phyloP scores from a whole-genome alignment of 2,113 vertebrate species.

The Limanda limanda region DNA sequence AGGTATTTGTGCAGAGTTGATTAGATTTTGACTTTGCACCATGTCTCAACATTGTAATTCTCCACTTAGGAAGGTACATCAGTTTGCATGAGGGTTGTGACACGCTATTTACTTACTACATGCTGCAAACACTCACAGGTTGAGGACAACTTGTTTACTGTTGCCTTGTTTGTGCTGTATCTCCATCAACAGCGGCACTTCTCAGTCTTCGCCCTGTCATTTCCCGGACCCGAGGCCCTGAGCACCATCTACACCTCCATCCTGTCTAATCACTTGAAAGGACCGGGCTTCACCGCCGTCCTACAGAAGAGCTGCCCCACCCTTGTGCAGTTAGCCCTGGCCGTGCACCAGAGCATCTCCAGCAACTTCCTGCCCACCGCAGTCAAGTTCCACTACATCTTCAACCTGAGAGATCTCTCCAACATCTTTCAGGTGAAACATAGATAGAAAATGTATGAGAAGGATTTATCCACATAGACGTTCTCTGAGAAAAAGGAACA shows the following conservation, averaged over 20 bases:
- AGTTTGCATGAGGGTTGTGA: no score
- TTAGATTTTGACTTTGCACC: no score
- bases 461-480: neutral
- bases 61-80: no score
- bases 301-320: conserved; percentile 85
- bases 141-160: neutral
- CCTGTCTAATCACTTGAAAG: conserved; percentile 85
- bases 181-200: conserved; percentile 89
- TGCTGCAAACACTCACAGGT: neutral
- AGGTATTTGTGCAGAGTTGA: no score
- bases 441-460: neutral
- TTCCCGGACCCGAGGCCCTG: conserved; percentile 88
- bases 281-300: conserved; percentile 77
- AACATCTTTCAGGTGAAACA: conserved; percentile 92
- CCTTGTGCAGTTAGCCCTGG: conserved; percentile 86
- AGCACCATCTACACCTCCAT: conserved; percentile 93
- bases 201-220: conserved; percentile 90
- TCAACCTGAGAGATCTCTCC: conserved; percentile 95
- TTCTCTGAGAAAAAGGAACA: neutral
- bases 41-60: no score
- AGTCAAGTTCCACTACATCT: conserved; percentile 96
- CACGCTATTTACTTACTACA: neutral
- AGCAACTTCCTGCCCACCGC: conserved; percentile 91
- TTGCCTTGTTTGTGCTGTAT: neutral
- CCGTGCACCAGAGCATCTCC: conserved; percentile 87